phyloP scores from a whole-genome alignment of 2,888 invertebrate genomes.

The Hirtodrosophila confusa region DNA sequence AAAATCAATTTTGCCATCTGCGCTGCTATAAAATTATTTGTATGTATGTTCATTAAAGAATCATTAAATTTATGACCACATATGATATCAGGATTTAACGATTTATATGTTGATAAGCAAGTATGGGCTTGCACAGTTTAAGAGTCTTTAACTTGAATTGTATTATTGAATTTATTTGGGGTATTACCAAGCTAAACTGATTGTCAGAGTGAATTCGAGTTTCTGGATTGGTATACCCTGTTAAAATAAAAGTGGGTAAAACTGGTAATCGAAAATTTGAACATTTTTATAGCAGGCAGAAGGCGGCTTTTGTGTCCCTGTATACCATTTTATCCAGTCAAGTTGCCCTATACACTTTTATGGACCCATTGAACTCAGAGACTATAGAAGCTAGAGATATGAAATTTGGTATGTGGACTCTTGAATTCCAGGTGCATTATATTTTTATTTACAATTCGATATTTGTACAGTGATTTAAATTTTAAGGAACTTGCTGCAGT shows the following conservation, averaged over 20 bases:
- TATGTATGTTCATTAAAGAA: conserved; percentile 41
- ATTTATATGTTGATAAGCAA: conserved; percentile 38
- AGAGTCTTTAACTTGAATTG: background rate
- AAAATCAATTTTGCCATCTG: conserved; percentile 30
- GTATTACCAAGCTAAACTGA: conserved; percentile 21
- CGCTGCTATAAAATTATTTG: conserved; percentile 18
- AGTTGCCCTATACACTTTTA: too few species aligned
- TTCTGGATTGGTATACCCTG: conserved; percentile 22
- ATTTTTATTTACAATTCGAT: too few species aligned
- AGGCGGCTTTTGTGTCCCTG: background rate
- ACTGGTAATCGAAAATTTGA: too few species aligned
- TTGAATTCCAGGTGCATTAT: too few species aligned
- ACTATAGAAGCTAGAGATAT: too few species aligned
- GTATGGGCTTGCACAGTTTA: conserved; percentile 5
- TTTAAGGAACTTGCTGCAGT: too few species aligned
- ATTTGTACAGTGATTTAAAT: too few species aligned
- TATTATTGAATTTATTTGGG: background rate
- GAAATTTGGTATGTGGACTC: too few species aligned
- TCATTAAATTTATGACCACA: conserved; percentile 44
- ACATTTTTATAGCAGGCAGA: background rate
- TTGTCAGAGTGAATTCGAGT: conserved; percentile 12
- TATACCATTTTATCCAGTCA: background rate
- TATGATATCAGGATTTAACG: conserved; percentile 34
- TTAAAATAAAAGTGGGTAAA: background rate
- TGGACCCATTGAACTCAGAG: too few species aligned